Base-by-base conservation (phyloP, 1,140 invertebrate genomes). In the Saccostrea cuccullata region DNA sequence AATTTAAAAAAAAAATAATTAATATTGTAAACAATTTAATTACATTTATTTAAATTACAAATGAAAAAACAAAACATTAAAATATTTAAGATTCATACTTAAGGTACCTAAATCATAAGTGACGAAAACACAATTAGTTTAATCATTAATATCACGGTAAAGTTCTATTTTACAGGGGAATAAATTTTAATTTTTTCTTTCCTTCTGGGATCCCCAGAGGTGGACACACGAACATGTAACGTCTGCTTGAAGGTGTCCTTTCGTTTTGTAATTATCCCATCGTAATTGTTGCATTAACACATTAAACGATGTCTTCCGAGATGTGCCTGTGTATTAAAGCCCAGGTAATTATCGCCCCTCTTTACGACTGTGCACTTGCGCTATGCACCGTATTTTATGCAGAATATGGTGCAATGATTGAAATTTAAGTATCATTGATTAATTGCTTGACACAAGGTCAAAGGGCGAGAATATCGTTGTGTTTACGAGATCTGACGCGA, bases 341-440 rank as follows among this genome's bases (percentile, higher is more conserved):
- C 26, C 30, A 13, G 26, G 70, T 77, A 77, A 77, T 77, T 15
- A 30, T 77, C 26, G 13, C 23, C 70, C 26, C 13, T 6, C 15
- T 77, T 36, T 36, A 77, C 15, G 70, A 77, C 30, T 12, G 23
- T 36, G 70, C 70, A 30, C 70, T 77, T 77, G 26, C 30, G 70
- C 70, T 30, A 77, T 77, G 70, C 9, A 23, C 4, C 30, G 70
- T 36, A 30, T 36, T 64, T 77, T 30, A 30, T 77, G 23, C 6
- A 77, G 70, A 77, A 15, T 30, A 30, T 36, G 11, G 70, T 26
- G 70, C 26, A 77, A 77, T 77, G 30, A 77, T 77, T 77, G 70
- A 77, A 77, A 77, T 26, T 77, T 77, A 3, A 77, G 26, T 77
- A 77, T 77, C 26, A 12, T 15, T 77, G 26, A 77, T 77, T 77